Base-by-base conservation (phyloP, 2,888 invertebrate species). In the Lypha dubia region DNA sequence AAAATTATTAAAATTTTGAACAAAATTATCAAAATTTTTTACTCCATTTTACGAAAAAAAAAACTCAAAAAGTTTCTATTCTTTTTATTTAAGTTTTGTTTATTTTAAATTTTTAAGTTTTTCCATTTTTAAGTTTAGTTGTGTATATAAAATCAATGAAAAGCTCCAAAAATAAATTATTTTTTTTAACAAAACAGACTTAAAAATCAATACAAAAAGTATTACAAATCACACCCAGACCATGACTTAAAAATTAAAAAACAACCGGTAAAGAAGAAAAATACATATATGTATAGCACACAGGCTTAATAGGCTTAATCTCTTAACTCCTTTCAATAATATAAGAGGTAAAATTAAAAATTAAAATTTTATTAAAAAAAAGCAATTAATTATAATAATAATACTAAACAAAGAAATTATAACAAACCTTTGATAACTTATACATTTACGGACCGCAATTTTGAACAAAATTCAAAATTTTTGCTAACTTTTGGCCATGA, bases 381-480 rank as follows among this genome's bases (percentile, higher is more conserved):
- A 68, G 60, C 44, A 24, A 15, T 46, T 63, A n/a, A 44, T 62
- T 46, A 71, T 65, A 80, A 79, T 51, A 60, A 35, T 67, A 67
- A 79, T 62, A 51, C 7, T 65, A 65, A 62, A 71, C 6, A 58
- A 67, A 46, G 44, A 79, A 63, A 20, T 67, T 53, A 67, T 73
- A 80, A 80, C 53, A 80, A 81, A 49, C 8, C 74, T 81, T 84
- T 79, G 84, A 81, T 81, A 84, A 76, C 22, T 49, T 20, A 32
- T 56, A 84, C 53, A 73, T 77, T 81, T 81, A 84, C 74, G 81
- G 84, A 84, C 84, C 84, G 84, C 84, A 84, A 84, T 84, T 84
- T 84, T 84, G 74, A 84, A 81, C 60, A 81, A 84, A 79, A 79
- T 81, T 81, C 77, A 74, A 80, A 84, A 84, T 70, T 81, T 81